phyloP scores from a whole-genome alignment of 2,797 vertebrate genomes.

The Pangasius macronema region DNA sequence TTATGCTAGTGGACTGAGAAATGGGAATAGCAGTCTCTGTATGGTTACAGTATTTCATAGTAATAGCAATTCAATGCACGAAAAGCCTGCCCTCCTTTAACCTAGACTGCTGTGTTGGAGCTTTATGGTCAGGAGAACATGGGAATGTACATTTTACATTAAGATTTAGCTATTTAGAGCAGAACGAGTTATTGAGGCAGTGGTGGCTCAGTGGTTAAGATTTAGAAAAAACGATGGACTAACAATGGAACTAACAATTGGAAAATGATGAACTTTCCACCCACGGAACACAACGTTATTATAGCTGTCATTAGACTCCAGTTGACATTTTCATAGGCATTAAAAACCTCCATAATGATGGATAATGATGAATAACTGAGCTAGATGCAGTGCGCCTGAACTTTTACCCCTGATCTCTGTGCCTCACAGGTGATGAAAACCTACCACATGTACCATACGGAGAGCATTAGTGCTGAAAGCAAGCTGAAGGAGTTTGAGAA shows the following conservation, averaged over 20 bases:
- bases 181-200: not conserved
- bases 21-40: constrained; percentile 24
- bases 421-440: constrained; percentile 95
- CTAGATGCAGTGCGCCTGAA: constrained; percentile 14
- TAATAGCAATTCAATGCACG: constrained; percentile 19
- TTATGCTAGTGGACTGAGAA: constrained; percentile 31
- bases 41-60: constrained; percentile 19
- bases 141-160: not conserved
- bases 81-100: not conserved
- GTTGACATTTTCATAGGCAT: not conserved
- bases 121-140: constrained; percentile 1
- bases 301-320: too few species aligned
- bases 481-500: constrained; percentile 98
- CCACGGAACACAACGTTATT: not conserved
- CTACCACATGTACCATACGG: constrained; percentile 98
- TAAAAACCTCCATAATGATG: not conserved
- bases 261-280: not conserved
- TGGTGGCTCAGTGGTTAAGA: not conserved
- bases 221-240: not conserved
- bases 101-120: not conserved
- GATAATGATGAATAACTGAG: not conserved
- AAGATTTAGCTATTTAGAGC: not conserved
- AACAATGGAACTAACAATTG: not conserved
- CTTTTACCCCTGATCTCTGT: constrained; percentile 47
- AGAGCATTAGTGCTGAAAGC: constrained; percentile 95